Percentiles rank a stretch among this genome's conserved stretches.
Evolutionary conservation across 2,888 invertebrate genomes (phyloP).

Genomic region (Bugula neritina): DNA sequence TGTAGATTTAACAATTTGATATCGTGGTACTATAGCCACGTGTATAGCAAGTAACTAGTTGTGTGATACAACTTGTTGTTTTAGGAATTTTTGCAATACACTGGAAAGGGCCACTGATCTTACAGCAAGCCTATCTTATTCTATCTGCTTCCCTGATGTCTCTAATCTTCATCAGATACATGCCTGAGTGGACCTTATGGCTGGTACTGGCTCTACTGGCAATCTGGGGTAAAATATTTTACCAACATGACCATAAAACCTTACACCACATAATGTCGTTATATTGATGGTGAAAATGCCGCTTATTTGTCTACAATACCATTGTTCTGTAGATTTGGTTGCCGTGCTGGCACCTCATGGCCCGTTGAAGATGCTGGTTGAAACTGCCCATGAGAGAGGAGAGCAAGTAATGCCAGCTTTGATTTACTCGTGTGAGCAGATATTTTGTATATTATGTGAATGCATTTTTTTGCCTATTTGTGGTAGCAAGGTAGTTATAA

Average conservation of each 20-base stretch:
- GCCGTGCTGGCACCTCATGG: slow-evolving; percentile 95
- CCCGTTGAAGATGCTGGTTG: slow-evolving; percentile 90
- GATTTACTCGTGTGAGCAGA: slow-evolving; percentile 64
- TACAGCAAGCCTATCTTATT: slow-evolving; percentile 90
- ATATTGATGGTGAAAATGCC: no score
- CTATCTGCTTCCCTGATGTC: slow-evolving; percentile 97
- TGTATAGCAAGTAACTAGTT: no score
- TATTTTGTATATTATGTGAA: no score
- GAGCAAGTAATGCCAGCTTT: slow-evolving; percentile 98
- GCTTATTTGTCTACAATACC: no score
- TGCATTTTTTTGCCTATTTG: no score
- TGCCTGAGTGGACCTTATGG: slow-evolving; percentile 99
- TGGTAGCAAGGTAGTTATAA: no score
- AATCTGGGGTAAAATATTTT: slow-evolving; percentile 87
- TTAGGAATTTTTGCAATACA: slow-evolving; percentile 95
- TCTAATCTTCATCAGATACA: slow-evolving; percentile 93
- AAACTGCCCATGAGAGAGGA: slow-evolving; percentile 96
- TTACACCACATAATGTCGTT: no score
- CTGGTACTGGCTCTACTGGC: slow-evolving; percentile 91
- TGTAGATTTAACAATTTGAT: no score
- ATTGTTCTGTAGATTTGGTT: slow-evolving; percentile 81
- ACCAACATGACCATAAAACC: no score
- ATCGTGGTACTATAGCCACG: no score
- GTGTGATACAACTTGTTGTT: no score
- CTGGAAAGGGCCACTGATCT: slow-evolving; percentile 90